Conservation (phyloP, 2,113 vertebrate species). For the Rhipidura dahli region DNA sequence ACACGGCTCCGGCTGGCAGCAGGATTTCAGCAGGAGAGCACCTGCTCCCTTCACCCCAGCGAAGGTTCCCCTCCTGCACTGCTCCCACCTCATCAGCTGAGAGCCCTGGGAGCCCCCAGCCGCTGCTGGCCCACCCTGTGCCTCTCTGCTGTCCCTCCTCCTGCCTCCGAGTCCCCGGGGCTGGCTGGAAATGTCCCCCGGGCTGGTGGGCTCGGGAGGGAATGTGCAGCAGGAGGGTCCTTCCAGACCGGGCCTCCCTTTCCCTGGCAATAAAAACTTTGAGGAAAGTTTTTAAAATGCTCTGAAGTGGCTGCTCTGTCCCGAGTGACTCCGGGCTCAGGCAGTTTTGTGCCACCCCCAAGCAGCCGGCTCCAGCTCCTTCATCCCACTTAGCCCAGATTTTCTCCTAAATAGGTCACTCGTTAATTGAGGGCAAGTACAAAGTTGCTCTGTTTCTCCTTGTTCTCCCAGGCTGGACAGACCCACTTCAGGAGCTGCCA, state of each 20-base stretch:
- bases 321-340: accelerated
- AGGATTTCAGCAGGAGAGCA: background rate
- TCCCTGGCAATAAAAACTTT: background rate
- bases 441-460: constrained; percentile 31
- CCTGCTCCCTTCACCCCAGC: accelerated
- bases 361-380: background rate
- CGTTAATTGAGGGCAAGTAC: constrained; percentile 22
- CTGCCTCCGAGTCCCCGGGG: accelerated
- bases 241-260: background rate
- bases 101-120: background rate
- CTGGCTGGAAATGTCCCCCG: background rate
- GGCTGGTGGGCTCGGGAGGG: background rate
- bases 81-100: background rate
- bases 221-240: accelerated
- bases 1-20: accelerated
- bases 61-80: accelerated
- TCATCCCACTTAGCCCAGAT: constrained; percentile 50
- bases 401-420: constrained; percentile 37
- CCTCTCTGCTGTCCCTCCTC: background rate
- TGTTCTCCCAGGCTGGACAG: background rate
- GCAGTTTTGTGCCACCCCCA: background rate
- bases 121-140: background rate
- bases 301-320: background rate
- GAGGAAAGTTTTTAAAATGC: background rate
- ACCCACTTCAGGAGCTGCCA: background rate